Evolutionary conservation across 2,888 invertebrate genomes (phyloP), one percentile per base, ranked within the genome.

Genomic region (Cephus rjabovi): DNA sequence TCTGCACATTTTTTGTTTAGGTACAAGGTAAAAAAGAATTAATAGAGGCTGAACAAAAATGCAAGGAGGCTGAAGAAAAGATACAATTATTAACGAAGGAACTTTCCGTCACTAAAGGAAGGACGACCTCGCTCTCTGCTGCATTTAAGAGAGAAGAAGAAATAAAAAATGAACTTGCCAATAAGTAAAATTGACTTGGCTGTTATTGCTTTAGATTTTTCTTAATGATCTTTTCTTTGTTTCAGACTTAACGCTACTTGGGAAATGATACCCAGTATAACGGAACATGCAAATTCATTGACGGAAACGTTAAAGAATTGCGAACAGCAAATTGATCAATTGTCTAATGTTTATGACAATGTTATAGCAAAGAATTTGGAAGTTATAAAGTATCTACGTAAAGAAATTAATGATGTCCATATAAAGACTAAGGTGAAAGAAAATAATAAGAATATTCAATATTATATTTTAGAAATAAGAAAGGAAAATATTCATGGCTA

Each of bases 201-300:
- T 74, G 23, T 40, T 15, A 40, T 23, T 56, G 0, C 1, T 56
- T 73, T 9, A 56, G 23, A 56, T 56, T 23, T 56, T 56, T 56
- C 23, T 56, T 9, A 9, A 56, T 2, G 6, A 56, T 2, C 1
- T 6, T 74, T 30, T 34, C 12, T 75, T 75, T 68, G 11, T 34
- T 74, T 40, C 69, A 88, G 88, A 75, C 75, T 86, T 75, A 81
- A 80, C n/a, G 69, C 80, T 15, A 84, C 83, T 12, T 85, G 82
- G 79, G 80, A 84, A 75, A 79, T 87, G 34, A 84, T 81, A 9
- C 75, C 81, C 23, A 79, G 79, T 3, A 83, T 88, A 77, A 83
- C 82, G 12, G 84, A 85, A 30, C 85, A 88, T 76, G 83, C 81
- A 15, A 81, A 84, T 75, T 85, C 83, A 74, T 80, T 87, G 56